Conservation (phyloP, 2,113 vertebrate genomes). For the Scalopus aquaticus region DNA sequence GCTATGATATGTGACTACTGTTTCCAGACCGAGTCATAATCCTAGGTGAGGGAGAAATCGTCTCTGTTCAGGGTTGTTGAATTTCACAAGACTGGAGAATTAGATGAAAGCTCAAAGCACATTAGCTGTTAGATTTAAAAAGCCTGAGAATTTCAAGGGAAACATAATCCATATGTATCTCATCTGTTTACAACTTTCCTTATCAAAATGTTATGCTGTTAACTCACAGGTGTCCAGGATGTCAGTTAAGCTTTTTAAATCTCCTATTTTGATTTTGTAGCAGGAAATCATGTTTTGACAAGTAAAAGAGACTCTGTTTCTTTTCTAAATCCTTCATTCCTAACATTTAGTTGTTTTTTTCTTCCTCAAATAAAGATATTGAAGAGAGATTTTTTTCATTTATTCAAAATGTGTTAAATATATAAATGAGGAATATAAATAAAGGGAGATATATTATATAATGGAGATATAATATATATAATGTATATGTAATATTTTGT, state of each 20-base stretch:
- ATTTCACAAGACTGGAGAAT: constrained; percentile 50
- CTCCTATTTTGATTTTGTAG: constrained; percentile 35
- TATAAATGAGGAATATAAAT: neutral
- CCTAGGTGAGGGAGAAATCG: constrained; percentile 30
- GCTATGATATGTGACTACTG: neutral
- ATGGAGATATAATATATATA: too few species aligned
- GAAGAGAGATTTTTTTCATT: constrained; percentile 26
- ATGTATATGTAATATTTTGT: too few species aligned
- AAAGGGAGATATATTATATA: neutral
- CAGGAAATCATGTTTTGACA: neutral
- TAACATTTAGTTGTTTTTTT: constrained; percentile 24
- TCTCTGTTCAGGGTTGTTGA: constrained; percentile 33
- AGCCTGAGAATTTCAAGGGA: constrained; percentile 63
- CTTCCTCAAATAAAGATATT: neutral
- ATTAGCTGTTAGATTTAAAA: constrained; percentile 58
- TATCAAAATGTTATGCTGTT: constrained; percentile 65
- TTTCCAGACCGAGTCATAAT: constrained; percentile 31
- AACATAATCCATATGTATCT: constrained; percentile 57
- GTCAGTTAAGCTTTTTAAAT: constrained; percentile 22
- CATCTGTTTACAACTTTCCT: constrained; percentile 63
- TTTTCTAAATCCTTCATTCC: constrained; percentile 10
- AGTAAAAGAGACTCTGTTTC: neutral
- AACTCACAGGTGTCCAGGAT: neutral
- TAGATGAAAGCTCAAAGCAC: constrained; percentile 53
- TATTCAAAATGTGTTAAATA: neutral